Evolutionary conservation across 2,888 invertebrate genomes (phyloP), one percentile per base, ranked within the genome.

Genomic region (Smittia aterrima): DNA sequence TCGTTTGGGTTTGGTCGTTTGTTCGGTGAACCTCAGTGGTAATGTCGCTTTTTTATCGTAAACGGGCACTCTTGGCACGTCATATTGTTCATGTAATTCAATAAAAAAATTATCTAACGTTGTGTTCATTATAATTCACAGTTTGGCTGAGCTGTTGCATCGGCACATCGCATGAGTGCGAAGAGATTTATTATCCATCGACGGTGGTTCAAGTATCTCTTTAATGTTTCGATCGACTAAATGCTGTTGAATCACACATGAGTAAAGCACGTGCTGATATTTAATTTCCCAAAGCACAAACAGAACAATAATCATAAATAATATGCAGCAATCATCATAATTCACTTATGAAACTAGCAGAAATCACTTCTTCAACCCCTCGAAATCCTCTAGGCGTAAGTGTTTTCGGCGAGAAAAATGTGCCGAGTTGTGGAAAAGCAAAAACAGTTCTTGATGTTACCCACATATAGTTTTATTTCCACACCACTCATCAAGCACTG

Each of bases 281-380:
- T 70, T 70, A 70, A 70, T 70, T 70, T 70, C 41, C 70, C 53
- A 27, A 54, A 70, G 70, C 53, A 38, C 3, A 67, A 38, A 67
- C 38, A 40, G 67, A 38, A 67, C 41, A 70, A 70, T 70, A 70
- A 70, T 70, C 70, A 70, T 70, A 70, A 70, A 70, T 70, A 70
- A 70, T 70, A 70, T 70, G 27, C 70, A 70, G 70, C 70, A 70
- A 70, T 70, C 70, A 70, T 70, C 70, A 70, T 70, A 70, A 70
- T 70, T 70, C 70, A 70, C 70, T 70, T 70, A 53, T 68, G 68
- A 18, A 68, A 68, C 68, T 47, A 68, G 68, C 68, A 24, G 41
- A 66, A 68, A 24, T 58, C 47, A 47, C 47, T 47, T 47, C 41
- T 47, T 22, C 68, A 41, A 68, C 41, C 68, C 68, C 68, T 47